phyloP scores from a whole-genome alignment of 1,140 invertebrate species.

The Apis dorsata region DNA sequence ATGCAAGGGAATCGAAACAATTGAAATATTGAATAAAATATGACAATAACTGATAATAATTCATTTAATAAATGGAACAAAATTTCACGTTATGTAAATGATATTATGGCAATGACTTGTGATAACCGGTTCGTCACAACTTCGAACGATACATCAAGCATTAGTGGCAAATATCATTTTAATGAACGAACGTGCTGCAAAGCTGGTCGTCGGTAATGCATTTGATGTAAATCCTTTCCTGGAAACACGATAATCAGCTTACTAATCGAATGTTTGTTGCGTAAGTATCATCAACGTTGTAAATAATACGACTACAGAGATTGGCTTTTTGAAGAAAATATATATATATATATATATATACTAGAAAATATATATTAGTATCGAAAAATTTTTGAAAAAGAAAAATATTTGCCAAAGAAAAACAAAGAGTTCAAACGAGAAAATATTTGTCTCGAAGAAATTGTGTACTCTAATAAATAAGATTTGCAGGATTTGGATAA shows the following conservation, averaged over 20 bases:
- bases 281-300: not conserved
- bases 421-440: no score
- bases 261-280: not conserved
- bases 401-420: no score
- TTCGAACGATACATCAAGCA: conserved; percentile 1
- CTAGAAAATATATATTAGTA: accelerated
- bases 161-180: not conserved
- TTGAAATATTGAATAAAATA: not conserved
- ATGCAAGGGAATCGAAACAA: not conserved
- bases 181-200: not conserved
- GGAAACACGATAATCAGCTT: conserved; percentile 25
- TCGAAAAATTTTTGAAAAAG: no score
- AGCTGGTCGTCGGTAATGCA: not conserved
- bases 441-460: no score
- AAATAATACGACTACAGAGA: no score
- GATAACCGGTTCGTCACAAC: not conserved
- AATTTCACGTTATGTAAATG: not conserved
- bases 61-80: not conserved
- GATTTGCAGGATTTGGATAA: no score
- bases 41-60: not conserved
- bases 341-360: no score
- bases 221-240: conserved; percentile 18
- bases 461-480: no score
- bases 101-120: not conserved
- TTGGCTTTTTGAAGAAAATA: not conserved